Conservation (phyloP, 2,888 invertebrate species). For the Nebria salina region DNA sequence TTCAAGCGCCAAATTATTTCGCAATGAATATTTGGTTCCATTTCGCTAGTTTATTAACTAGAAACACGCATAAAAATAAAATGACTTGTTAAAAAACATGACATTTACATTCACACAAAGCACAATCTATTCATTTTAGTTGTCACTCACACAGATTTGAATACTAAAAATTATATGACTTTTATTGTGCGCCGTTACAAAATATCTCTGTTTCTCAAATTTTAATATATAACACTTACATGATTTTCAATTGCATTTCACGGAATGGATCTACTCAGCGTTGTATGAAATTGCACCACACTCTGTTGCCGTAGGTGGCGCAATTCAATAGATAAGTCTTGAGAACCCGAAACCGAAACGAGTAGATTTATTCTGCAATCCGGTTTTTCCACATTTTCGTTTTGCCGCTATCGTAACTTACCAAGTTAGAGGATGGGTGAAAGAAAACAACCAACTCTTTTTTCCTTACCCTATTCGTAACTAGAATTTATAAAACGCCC, state of each 20-base stretch:
- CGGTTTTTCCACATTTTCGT: conserved; percentile 37
- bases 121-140: not conserved
- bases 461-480: conserved; percentile 35
- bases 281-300: not conserved
- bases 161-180: not conserved
- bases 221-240: not conserved
- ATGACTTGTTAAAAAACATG: not conserved
- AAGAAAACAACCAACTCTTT: conserved; percentile 42
- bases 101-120: not conserved
- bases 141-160: not conserved
- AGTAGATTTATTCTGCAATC: conserved; percentile 44
- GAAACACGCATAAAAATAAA: not conserved
- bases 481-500: conserved; percentile 30
- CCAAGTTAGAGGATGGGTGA: conserved; percentile 39
- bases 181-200: too few relatives aligned
- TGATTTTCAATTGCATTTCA: not conserved
- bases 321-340: not conserved
- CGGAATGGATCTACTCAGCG: not conserved
- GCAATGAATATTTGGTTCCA: not conserved
- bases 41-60: not conserved
- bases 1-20: not conserved
- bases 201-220: too few relatives aligned
- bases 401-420: conserved; percentile 42
- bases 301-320: not conserved
- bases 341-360: conserved; percentile 32